phyloP scores from a whole-genome alignment of 92 coral and sea anemone species.

The Actinostola sp. region DNA sequence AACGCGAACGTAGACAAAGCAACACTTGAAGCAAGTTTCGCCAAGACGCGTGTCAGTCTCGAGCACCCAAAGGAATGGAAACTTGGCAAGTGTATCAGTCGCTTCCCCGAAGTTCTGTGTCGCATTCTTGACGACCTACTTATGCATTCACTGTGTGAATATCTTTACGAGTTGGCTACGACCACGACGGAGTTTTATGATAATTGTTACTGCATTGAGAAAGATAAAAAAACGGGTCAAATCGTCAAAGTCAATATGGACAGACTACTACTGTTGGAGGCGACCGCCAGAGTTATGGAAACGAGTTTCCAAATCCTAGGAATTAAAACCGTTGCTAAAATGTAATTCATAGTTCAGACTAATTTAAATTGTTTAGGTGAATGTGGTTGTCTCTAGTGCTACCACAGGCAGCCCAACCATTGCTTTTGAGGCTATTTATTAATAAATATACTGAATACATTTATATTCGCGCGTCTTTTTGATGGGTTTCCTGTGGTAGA shows the following conservation, averaged over 20 bases:
- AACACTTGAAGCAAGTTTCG: conserved; percentile 69
- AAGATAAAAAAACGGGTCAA: conserved; percentile 91
- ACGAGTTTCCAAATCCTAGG: conserved; percentile 89
- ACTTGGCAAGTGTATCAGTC: conserved; percentile 93
- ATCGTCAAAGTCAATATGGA: conserved; percentile 76
- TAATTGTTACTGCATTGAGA: conserved; percentile 97
- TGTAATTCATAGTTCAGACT: conserved; percentile 43
- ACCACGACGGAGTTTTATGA: conserved; percentile 97
- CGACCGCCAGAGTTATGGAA: conserved; percentile 97
- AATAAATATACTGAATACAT: no score
- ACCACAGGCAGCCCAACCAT: no score
- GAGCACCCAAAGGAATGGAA: conserved; percentile 99
- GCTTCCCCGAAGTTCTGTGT: conserved; percentile 89
- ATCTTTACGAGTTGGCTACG: conserved; percentile 94
- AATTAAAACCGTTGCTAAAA: conserved; percentile 89
- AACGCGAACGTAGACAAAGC: conserved; percentile 81
- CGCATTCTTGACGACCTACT: conserved; percentile 88
- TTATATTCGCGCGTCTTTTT: no score
- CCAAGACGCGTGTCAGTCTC: conserved; percentile 67
- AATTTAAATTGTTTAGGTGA: no score
- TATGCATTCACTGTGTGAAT: conserved; percentile 93
- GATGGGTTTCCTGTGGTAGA: no score
- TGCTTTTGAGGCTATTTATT: no score
- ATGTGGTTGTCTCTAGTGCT: no score
- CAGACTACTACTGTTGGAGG: conserved; percentile 84